Evolutionary conservation across 2,888 invertebrate genomes (phyloP).

Genomic region (Leptogaster cylindrica): DNA sequence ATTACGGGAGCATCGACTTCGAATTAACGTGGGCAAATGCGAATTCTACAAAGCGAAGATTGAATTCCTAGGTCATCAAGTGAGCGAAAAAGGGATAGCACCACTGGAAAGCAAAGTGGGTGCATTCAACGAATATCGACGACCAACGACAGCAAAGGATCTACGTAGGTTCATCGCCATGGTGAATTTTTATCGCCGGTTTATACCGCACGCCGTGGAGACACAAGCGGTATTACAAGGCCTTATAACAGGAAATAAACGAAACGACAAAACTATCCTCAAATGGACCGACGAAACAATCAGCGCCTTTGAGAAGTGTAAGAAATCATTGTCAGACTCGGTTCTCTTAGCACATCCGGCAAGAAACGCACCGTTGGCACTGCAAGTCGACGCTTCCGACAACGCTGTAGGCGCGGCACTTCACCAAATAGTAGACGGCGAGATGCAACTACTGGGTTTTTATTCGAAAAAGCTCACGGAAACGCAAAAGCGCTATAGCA

Average conservation of each 20-base stretch:
- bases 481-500: background rate
- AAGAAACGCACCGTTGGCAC: background rate
- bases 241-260: background rate
- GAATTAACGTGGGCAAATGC: slow-evolving; percentile 40
- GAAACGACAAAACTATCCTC: background rate
- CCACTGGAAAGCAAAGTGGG: background rate
- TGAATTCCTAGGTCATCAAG: slow-evolving; percentile 42
- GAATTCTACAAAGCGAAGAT: slow-evolving; percentile 37
- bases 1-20: background rate
- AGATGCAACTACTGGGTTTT: background rate
- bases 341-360: background rate
- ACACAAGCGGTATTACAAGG: background rate
- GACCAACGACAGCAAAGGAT: background rate
- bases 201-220: background rate
- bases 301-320: background rate
- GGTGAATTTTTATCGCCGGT: background rate
- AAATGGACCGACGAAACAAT: background rate
- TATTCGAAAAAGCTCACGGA: background rate
- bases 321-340: background rate
- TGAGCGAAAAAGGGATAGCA: background rate
- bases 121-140: background rate
- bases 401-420: background rate
- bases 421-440: background rate
- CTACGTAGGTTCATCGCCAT: too few species aligned
- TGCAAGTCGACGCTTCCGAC: background rate